Base-by-base conservation (phyloP, 2,797 vertebrate genomes). In the Vultur gryphus region DNA sequence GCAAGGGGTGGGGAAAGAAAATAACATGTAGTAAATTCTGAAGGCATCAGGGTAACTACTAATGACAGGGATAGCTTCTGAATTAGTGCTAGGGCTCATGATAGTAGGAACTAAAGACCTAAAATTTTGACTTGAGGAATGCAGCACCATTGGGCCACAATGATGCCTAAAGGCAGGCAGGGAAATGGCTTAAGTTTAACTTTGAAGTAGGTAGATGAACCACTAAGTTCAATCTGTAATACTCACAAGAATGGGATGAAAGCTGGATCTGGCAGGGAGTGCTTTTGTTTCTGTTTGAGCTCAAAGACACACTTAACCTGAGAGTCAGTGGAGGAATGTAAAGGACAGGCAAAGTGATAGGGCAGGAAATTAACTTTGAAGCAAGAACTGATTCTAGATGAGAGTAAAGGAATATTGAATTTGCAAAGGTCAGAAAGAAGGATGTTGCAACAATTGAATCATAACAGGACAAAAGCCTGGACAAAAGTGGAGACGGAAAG, bases 341-440 rank as follows among this genome's bases (percentile, higher is more conserved):
- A 89, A 52, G 26, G 66, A 82, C 12, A 13, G 49, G 57, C 25
- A 93, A 90, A 93, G 86, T 57, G n/a, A 92, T 15, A 73, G 31
- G 25, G n/a, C 37, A 93, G 49, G 70, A 89, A 87, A 94, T 93
- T 51, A 92, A 64, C 66, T 90, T 43, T 79, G 87, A 92, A 89
- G 58, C 19, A 90, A 92, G 70, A 93, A 78, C 49, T 39, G n/a
- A 89, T 72, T 59, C 65, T 79, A 93, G 48, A 77, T 71, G n/a
- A 83, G n/a, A 84, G 58, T 69, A 79, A 87, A 91, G 33, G 65
- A 93, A 82, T 87, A 93, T 55, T 87, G 66, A 91, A 93, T 95
- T 95, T 84, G 21, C 43, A 92, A 92, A 96, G 91, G 87, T 96
- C 93, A 92, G 43, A 90, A 35, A 81, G 62, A 92, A 89, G 58